Evolutionary conservation across 2,888 invertebrate genomes (phyloP).

Genomic region (Meta bourneti): DNA sequence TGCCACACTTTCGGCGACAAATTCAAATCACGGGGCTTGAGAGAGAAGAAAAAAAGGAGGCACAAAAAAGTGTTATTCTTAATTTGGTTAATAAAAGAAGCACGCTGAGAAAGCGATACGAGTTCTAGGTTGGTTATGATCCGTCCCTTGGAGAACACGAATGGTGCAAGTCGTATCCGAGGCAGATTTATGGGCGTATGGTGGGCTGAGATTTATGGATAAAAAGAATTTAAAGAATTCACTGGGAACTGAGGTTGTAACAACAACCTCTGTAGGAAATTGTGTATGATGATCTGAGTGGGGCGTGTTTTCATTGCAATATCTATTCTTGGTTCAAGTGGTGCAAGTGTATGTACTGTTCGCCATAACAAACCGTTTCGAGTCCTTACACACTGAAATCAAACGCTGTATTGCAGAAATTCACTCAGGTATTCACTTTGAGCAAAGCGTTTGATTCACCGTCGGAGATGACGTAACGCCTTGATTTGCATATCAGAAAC

Average conservation of each 20-base stretch:
- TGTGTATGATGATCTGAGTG: not conserved
- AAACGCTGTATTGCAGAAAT: no score
- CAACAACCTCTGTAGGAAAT: not conserved
- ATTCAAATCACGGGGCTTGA: not conserved
- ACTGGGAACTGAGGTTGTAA: not conserved
- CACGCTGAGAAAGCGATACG: not conserved
- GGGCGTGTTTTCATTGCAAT: no score
- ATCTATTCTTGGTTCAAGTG: no score
- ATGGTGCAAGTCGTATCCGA: not conserved
- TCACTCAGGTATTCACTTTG: no score
- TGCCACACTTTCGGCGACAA: not conserved
- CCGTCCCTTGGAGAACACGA: no score
- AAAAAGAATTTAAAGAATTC: not conserved
- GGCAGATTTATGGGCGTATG: not conserved
- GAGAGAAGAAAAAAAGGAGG: not conserved
- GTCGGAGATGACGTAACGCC: no score
- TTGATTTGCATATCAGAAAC: no score
- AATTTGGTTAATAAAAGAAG: slow-evolving; percentile 36
- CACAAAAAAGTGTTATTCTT: slow-evolving; percentile 28
- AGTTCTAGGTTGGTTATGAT: not conserved
- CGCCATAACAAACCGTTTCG: no score
- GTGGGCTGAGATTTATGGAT: not conserved
- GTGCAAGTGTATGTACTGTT: no score
- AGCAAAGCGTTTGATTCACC: no score
- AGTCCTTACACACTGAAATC: no score